A percentile compares a stretch with the other conserved stretches of the same genome.
Evolutionary conservation across 2,113 vertebrate species (phyloP).

Genomic region (Synchiropus splendidus): DNA sequence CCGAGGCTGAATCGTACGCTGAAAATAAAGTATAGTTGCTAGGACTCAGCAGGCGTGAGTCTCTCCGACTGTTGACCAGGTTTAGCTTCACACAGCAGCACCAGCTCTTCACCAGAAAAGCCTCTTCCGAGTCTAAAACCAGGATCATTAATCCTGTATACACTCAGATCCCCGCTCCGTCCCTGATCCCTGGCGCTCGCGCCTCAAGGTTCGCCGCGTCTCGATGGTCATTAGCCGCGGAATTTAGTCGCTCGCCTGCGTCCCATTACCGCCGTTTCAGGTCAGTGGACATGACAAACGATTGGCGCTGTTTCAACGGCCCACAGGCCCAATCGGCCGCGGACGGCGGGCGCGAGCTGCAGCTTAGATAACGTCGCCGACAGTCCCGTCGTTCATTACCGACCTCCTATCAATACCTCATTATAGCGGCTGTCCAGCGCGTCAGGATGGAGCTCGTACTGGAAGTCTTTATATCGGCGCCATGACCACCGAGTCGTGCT

Average conservation of each 20-base stretch:
- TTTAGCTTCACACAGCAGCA: no score
- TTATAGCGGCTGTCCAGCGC: conserved; percentile 57
- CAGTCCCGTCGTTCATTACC: conserved; percentile 62
- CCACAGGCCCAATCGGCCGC: conserved; percentile 36
- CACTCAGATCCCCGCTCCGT: no score
- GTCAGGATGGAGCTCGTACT: conserved; percentile 46
- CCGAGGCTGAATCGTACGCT: no score
- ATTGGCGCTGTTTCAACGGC: conserved; percentile 29
- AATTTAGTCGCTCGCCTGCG: conserved; percentile 7
- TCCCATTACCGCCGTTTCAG: conserved; percentile 48
- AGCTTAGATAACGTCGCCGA: conserved; percentile 42
- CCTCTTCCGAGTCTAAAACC: no score
- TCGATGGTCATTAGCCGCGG: neutral
- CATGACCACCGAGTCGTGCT: conserved; percentile 19
- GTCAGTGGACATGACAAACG: conserved; percentile 50
- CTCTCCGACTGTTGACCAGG: no score
- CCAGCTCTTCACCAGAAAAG: no score
- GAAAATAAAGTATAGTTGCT: no score
- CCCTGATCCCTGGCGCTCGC: no score
- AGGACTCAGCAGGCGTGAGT: no score
- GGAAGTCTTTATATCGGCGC: conserved; percentile 38
- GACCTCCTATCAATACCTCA: conserved; percentile 66
- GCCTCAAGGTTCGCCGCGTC: no score
- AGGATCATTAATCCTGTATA: no score
- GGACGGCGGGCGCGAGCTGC: conserved; percentile 36